Conservation (phyloP, 2,888 invertebrate species). For the Erebia palarica region DNA sequence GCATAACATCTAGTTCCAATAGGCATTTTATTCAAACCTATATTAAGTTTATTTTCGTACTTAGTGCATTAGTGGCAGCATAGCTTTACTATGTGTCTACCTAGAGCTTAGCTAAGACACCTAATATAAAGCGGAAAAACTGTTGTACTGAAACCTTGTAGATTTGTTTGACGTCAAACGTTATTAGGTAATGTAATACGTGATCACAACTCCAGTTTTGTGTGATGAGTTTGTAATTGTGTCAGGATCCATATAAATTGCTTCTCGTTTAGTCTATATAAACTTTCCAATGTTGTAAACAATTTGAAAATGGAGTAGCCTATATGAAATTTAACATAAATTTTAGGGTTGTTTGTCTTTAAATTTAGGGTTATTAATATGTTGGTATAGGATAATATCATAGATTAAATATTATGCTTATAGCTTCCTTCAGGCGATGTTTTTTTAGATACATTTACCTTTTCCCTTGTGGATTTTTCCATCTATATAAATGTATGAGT, state of each 20-base stretch:
- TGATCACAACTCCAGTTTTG: constrained; percentile 34
- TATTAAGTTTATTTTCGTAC: too few relatives aligned
- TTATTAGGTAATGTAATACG: constrained; percentile 23
- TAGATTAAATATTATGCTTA: too few relatives aligned
- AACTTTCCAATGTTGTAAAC: constrained; percentile 19
- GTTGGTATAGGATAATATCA: too few relatives aligned
- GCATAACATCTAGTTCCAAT: too few relatives aligned
- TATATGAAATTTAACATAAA: neutral
- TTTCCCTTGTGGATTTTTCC: neutral
- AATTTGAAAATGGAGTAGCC: neutral
- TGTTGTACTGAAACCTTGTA: constrained; percentile 39
- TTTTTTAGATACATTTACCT: neutral
- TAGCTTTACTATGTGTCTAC: too few relatives aligned
- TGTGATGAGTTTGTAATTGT: constrained; percentile 35
- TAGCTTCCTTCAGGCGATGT: too few relatives aligned
- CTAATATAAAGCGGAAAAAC: too few relatives aligned
- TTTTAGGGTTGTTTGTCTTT: neutral
- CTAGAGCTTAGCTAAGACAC: too few relatives aligned
- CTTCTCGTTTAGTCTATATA: constrained; percentile 27
- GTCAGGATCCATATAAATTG: constrained; percentile 29
- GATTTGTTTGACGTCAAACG: constrained; percentile 35
- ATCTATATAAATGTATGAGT: too few relatives aligned
- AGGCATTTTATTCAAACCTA: too few relatives aligned
- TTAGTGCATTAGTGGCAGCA: too few relatives aligned
- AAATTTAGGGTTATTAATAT: neutral